phyloP scores from a whole-genome alignment of 2,888 invertebrate genomes.

The Hymenopus coronatus region DNA sequence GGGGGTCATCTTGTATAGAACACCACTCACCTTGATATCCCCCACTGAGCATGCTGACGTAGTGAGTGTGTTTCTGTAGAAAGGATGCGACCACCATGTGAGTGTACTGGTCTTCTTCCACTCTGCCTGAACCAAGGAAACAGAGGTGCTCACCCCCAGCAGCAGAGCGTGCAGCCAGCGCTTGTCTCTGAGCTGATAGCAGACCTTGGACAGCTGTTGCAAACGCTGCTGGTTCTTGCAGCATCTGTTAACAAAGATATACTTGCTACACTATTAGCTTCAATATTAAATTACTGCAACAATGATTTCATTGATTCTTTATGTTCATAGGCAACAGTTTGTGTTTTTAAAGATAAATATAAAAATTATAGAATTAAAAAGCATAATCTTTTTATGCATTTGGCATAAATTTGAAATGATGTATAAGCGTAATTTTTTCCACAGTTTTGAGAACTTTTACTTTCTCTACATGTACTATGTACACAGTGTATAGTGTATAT shows the following conservation, averaged over 20 bases:
- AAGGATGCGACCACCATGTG: constrained; percentile 98
- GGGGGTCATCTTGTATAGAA: too few relatives aligned
- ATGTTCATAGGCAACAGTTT: too few relatives aligned
- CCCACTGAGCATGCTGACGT: constrained; percentile 87
- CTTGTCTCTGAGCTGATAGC: constrained; percentile 83
- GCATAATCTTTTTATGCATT: too few relatives aligned
- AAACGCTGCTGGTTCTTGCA: constrained; percentile 94
- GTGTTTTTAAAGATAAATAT: too few relatives aligned
- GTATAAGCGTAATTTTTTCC: too few relatives aligned
- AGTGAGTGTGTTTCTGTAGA: constrained; percentile 88
- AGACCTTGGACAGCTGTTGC: constrained; percentile 91
- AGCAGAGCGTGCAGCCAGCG: constrained; percentile 79
- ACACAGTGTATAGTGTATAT: too few relatives aligned
- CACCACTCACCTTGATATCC: constrained; percentile 66
- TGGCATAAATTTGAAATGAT: too few relatives aligned
- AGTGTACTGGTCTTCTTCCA: constrained; percentile 92
- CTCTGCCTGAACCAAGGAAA: constrained; percentile 89
- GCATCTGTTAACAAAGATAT: constrained; percentile 60
- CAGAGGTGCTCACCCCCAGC: constrained; percentile 87
- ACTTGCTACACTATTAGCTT: not conserved
- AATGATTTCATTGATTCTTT: too few relatives aligned
- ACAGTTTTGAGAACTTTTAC: too few relatives aligned
- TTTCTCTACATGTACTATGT: too few relatives aligned
- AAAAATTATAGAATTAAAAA: too few relatives aligned
- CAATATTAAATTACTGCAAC: too few relatives aligned